Evolutionary conservation across 2,113 vertebrate genomes (phyloP), one percentile per base, ranked within the genome.

Genomic region (Alectura lathami): DNA sequence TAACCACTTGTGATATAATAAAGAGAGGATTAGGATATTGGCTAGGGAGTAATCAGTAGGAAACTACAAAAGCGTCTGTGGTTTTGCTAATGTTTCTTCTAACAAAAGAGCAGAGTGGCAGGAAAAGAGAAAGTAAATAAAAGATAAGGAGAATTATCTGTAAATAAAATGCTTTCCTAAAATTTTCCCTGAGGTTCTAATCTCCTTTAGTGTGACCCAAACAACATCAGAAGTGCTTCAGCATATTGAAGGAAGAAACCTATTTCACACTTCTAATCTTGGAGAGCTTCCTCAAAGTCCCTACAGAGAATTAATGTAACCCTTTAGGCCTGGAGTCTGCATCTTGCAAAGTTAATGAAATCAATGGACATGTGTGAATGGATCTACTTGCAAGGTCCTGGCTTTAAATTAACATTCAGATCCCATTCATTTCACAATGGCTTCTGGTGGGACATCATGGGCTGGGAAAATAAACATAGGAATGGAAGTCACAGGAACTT

Each of bases 251-350:
- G 64, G 45, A 81, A 80, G 85, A 95, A 97, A 93, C 59, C 29
- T 89, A 89, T 96, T 95, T 95, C 85, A 94, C 72, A 96, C 54
- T 9, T 13, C 6, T 91, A 89, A 88, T 80, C 93, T 91, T 91
- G 42, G 63, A 86, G 29, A 70, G 42, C 30, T 89, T 93, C 59
- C 79, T 96, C 70, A 63, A 89, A 83, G 72, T 83, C 47, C 59
- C 72, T 47, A 12, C 36, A 63, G 26, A 83, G 42, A 91, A 96
- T 80, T 94, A 75, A 74, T 22, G 67, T 84, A 88, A 92, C 38
- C 21, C 54, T 94, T 96, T 97, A 40, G 82, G 51, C 32, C 68
- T 48, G 79, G 68, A 87, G 89, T 91, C 48, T 91, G 30, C 54
- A 79, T 92, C 63, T 82, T 91, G 34, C 17, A 70, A 91, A 90